Conservation (phyloP, 1,140 invertebrate genomes). For the Antheraea mylitta region DNA sequence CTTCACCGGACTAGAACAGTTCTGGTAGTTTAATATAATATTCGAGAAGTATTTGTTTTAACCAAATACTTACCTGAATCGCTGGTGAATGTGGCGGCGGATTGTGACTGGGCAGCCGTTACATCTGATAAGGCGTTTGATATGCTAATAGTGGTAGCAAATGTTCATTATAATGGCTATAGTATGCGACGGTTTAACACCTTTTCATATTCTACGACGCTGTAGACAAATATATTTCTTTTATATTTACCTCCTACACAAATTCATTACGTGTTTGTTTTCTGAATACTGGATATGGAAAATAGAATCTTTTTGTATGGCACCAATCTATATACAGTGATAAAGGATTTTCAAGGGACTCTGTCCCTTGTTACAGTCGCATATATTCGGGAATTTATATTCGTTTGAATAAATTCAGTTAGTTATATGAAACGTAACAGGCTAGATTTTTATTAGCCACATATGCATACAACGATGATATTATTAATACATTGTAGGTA, state of each 20-base stretch:
- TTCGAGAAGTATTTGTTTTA: not conserved
- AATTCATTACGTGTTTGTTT: not conserved
- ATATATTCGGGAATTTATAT: too few species aligned
- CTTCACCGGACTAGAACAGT: too few species aligned
- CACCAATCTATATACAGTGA: too few species aligned
- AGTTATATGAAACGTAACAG: too few species aligned
- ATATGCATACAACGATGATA: too few species aligned
- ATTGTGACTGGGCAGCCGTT: slow-evolving; percentile 44
- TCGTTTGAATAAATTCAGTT: too few species aligned
- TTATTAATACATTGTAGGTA: slow-evolving; percentile 1
- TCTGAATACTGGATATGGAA: too few species aligned
- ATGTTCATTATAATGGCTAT: slow-evolving; percentile 66
- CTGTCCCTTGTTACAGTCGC: too few species aligned
- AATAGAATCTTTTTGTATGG: too few species aligned
- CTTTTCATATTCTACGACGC: slow-evolving; percentile 18
- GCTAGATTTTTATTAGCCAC: too few species aligned
- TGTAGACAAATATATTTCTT: not conserved
- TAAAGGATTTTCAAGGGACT: too few species aligned
- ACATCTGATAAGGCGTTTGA: slow-evolving; percentile 71
- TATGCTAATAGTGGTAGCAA: slow-evolving; percentile 70
- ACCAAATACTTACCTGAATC: not conserved
- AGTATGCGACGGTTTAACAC: slow-evolving; percentile 58
- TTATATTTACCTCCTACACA: not conserved
- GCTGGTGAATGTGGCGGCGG: slow-evolving; percentile 33
- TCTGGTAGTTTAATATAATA: too few species aligned